Conservation (phyloP, 2,113 vertebrate species). For the Epinephelus cyanopodus region DNA sequence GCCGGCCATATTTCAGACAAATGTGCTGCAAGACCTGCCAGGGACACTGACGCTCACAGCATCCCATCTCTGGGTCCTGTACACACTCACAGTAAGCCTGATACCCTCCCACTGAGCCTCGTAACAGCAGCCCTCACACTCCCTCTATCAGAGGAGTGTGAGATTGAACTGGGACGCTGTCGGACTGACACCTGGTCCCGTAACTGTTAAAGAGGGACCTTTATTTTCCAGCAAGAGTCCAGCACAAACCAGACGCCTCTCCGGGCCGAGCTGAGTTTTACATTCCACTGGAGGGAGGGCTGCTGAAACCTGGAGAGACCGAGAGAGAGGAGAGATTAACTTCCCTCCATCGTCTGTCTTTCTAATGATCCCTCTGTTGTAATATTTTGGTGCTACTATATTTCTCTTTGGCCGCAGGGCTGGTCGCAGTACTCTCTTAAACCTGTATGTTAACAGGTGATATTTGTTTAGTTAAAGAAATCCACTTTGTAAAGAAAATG, state of each 20-base stretch:
- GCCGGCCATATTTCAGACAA: slow-evolving; percentile 97
- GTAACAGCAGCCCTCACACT: slow-evolving; percentile 49
- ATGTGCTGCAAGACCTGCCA: slow-evolving; percentile 99
- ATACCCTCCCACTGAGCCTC: slow-evolving; percentile 64
- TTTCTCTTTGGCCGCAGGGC: slow-evolving; percentile 71
- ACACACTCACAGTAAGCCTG: slow-evolving; percentile 57
- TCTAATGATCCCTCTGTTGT: slow-evolving; percentile 51
- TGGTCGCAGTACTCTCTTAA: slow-evolving; percentile 56
- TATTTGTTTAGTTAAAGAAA: slow-evolving; percentile 59
- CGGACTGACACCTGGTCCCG: slow-evolving; percentile 36
- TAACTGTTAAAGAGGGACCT: slow-evolving; percentile 24
- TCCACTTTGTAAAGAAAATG: slow-evolving; percentile 54
- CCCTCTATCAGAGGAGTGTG: slow-evolving; percentile 27
- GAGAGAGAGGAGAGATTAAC: slow-evolving; percentile 20
- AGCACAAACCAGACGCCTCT: slow-evolving; percentile 35
- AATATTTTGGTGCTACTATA: slow-evolving; percentile 81
- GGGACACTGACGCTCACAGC: slow-evolving; percentile 87
- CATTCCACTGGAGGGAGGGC: slow-evolving; percentile 79
- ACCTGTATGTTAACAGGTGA: slow-evolving; percentile 55
- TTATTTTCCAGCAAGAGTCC: slow-evolving; percentile 33
- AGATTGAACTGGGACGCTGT: slow-evolving; percentile 32
- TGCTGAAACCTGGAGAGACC: slow-evolving; percentile 58
- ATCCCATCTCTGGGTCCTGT: slow-evolving; percentile 43
- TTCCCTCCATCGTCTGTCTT: slow-evolving; percentile 28
- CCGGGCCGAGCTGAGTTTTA: slow-evolving; percentile 56